Evolutionary conservation across 2,797 vertebrate genomes (phyloP).

Genomic region (Cossypha caffra): DNA sequence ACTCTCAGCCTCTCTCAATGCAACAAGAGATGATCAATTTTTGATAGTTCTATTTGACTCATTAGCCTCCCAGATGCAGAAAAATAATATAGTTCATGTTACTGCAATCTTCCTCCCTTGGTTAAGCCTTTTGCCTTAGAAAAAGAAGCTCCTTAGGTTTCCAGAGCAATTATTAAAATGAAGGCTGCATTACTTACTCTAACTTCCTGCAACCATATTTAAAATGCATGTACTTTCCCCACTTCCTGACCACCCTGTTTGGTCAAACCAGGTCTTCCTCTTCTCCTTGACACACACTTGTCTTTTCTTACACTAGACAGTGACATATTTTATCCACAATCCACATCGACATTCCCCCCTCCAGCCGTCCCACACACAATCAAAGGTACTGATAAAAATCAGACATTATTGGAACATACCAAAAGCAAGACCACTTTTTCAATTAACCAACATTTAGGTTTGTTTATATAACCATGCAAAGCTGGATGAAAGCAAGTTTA

Average conservation of each 20-base stretch:
- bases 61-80: background rate
- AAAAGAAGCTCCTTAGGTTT: background rate
- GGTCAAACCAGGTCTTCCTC: background rate
- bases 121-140: background rate
- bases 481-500: slow-evolving; percentile 60
- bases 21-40: background rate
- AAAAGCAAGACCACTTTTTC: slow-evolving; percentile 69
- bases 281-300: background rate
- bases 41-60: background rate
- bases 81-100: background rate
- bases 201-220: background rate
- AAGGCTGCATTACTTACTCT: background rate
- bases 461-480: slow-evolving; percentile 75
- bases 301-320: background rate
- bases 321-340: background rate
- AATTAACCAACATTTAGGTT: slow-evolving; percentile 56
- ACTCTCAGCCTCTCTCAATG: background rate
- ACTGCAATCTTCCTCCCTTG: background rate
- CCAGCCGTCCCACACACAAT: background rate
- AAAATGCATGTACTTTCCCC: background rate
- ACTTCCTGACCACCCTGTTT: background rate
- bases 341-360: background rate
- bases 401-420: slow-evolving; percentile 12
- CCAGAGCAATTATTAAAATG: background rate
- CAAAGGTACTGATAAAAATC: slow-evolving; percentile 36